Percentiles rank a stretch among this genome's conserved stretches.
Conservation (phyloP, 2,113 vertebrate species). For the Micronycteris hirsuta region DNA sequence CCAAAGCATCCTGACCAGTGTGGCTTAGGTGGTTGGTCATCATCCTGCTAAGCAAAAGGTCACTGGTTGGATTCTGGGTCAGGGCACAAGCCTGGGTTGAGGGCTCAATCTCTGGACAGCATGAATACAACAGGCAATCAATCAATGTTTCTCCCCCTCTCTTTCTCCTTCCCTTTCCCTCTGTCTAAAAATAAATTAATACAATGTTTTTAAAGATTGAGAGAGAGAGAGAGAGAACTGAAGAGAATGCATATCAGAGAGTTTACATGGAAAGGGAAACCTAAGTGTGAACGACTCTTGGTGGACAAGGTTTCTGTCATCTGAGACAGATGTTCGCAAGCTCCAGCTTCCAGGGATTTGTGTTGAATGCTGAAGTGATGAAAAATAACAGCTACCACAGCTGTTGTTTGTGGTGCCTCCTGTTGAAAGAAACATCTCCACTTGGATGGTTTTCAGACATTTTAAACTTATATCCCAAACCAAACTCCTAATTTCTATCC, state of each 20-base stretch:
- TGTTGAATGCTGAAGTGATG: neutral
- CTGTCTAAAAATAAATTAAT: no score
- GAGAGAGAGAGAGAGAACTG: neutral
- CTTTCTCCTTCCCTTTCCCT: no score
- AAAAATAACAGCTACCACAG: conserved; percentile 39
- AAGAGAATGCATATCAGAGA: neutral
- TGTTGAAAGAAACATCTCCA: conserved; percentile 45
- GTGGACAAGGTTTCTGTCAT: neutral
- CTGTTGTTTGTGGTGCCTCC: conserved; percentile 20
- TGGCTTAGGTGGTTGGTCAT: no score
- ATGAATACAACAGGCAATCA: no score
- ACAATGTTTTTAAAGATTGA: no score
- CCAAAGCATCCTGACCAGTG: neutral
- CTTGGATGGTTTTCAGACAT: conserved; percentile 24
- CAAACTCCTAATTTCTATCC: neutral
- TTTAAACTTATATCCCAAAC: conserved; percentile 21
- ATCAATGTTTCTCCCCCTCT: no score
- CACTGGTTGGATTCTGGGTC: no score
- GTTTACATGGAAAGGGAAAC: neutral
- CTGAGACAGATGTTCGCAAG: conserved; percentile 32
- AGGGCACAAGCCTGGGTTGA: no score
- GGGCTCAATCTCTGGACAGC: no score
- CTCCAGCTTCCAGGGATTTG: neutral
- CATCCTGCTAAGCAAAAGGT: no score
- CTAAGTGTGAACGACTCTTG: neutral